These are phyloP conservation scores for Tachycineta bicolor DNA, from an alignment of 2,113 vertebrate genomes.

Conservation along the genomic window DNA sequence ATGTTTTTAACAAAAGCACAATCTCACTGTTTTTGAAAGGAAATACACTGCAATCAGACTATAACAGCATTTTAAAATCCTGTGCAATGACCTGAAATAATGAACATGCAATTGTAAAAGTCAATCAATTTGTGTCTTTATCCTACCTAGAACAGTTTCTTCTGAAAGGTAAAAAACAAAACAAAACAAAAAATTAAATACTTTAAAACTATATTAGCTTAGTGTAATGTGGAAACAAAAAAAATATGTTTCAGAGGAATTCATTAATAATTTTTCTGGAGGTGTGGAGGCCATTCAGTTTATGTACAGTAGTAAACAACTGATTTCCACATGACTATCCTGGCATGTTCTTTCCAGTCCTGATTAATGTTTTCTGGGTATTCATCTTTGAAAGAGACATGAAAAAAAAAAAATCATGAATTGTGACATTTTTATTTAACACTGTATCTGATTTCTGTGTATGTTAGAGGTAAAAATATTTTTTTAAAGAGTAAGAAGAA, in stretches of 20 bases:
- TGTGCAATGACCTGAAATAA: background rate
- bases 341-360: background rate
- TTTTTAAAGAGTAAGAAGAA: background rate
- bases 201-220: background rate
- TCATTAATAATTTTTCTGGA: background rate
- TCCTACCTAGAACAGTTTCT: background rate
- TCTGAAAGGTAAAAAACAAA: background rate
- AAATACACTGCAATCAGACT: background rate
- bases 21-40: background rate
- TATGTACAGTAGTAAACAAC: background rate
- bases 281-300: background rate
- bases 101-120: background rate
- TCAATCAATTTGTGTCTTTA: background rate
- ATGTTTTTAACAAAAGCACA: background rate
- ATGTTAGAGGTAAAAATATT: background rate
- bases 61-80: background rate
- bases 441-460: background rate
- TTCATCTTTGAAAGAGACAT: background rate
- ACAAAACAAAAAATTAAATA: background rate
- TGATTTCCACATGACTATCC: background rate
- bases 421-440: background rate
- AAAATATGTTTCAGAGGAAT: background rate
- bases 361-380: background rate
- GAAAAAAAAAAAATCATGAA: background rate
- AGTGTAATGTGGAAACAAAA: background rate